phyloP scores from a whole-genome alignment of 2,797 vertebrate genomes.

The Premnoplex brunnescens region DNA sequence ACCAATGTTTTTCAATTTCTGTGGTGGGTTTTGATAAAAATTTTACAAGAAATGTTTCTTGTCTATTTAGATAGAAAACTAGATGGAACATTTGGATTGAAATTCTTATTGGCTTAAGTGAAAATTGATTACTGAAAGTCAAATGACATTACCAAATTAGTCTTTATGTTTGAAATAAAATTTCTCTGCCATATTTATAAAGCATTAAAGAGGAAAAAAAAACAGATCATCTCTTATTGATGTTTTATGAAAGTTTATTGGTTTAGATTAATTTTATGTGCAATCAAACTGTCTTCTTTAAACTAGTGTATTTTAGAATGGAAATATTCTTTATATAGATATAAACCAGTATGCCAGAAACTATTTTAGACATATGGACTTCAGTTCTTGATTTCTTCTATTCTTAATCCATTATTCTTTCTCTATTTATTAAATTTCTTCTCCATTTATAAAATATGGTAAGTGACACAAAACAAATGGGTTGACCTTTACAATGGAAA shows the following conservation, averaged over 20 bases:
- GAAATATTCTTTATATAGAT: background rate
- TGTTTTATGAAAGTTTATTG: background rate
- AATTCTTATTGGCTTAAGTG: background rate
- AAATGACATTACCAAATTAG: background rate
- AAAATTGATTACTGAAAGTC: background rate
- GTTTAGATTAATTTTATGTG: background rate
- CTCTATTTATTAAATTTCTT: background rate
- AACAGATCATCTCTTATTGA: background rate
- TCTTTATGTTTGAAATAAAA: background rate
- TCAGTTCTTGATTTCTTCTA: background rate
- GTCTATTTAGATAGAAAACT: background rate
- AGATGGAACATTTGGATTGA: background rate
- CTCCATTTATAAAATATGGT: background rate
- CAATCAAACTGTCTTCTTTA: background rate
- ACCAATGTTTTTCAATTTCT: background rate
- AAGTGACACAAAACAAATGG: background rate
- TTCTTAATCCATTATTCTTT: background rate
- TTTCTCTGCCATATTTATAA: background rate
- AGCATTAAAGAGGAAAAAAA: background rate
- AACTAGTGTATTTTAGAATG: background rate
- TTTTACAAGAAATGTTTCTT: background rate
- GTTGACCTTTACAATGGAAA: slow-evolving; percentile 12
- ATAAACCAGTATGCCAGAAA: background rate
- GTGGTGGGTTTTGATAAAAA: background rate
- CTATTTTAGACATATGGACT: background rate